phyloP scores from a whole-genome alignment of 2,113 vertebrate genomes.

The Rattus rattus region DNA sequence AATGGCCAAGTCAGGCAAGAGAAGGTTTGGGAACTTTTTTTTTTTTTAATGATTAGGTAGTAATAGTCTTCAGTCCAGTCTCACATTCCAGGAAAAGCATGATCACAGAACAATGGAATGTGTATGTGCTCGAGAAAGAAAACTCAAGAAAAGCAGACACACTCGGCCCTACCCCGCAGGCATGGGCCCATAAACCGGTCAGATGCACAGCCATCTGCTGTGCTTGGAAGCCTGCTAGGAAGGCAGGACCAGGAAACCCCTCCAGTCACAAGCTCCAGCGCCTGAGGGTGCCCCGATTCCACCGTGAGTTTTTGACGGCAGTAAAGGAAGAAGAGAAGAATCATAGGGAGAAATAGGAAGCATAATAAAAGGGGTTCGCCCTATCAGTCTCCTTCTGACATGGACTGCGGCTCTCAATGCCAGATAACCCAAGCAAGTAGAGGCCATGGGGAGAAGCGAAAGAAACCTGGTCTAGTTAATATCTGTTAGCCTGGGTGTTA shows the following conservation, averaged over 20 bases:
- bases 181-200: neutral
- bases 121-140: neutral
- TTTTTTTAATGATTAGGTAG: neutral
- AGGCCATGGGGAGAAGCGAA: neutral
- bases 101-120: constrained; percentile 23
- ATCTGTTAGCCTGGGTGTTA: neutral
- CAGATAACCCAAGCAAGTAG: neutral
- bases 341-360: neutral
- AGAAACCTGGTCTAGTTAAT: neutral
- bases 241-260: neutral
- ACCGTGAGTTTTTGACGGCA: neutral
- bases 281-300: neutral
- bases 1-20: constrained; percentile 19
- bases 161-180: neutral
- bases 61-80: neutral
- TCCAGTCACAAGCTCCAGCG: neutral
- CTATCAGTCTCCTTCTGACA: neutral
- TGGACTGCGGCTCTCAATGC: neutral
- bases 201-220: neutral
- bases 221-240: no score
- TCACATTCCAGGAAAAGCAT: constrained; percentile 14
- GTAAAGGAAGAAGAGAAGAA: neutral
- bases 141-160: neutral
- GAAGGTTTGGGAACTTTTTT: neutral
- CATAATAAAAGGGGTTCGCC: neutral